These are phyloP conservation scores for Zhuqinia jingwanae DNA, from an alignment of 2,888 invertebrate genomes.

Conservation along the genomic window DNA sequence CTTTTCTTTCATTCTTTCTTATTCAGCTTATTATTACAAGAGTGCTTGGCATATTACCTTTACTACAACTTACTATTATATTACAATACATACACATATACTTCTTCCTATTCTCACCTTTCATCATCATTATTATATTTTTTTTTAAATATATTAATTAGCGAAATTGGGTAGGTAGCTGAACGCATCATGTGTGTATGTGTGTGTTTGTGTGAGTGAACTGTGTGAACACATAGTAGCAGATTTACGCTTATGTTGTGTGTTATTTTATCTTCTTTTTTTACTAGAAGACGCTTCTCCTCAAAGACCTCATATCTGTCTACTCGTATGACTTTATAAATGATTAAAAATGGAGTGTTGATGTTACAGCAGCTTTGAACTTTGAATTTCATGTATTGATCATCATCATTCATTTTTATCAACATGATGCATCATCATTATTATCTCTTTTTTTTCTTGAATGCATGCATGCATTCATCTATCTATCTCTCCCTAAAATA, in stretches of 20 bases:
- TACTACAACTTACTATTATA: too few relatives aligned
- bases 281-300: background rate
- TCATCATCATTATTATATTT: conserved; percentile 1
- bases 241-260: too few relatives aligned
- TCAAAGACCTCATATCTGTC: background rate
- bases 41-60: too few relatives aligned
- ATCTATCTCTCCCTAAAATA: background rate
- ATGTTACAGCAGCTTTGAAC: conserved; percentile 24
- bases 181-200: background rate
- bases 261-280: background rate
- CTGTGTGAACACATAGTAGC: background rate
- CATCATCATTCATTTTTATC: background rate
- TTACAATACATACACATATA: too few relatives aligned
- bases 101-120: conserved; percentile 4
- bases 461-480: conserved; percentile 4
- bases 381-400: conserved; percentile 17
- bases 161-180: conserved; percentile 42
- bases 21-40: too few relatives aligned
- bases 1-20: too few relatives aligned
- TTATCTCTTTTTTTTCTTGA: background rate
- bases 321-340: background rate
- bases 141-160: conserved; percentile 53
- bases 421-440: too few relatives aligned
- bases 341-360: background rate
- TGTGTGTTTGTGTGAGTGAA: background rate